Evolutionary conservation across 2,888 invertebrate species (phyloP), one percentile per base, ranked within the genome.

Genomic region (Drepanosiphum platanoidis): DNA sequence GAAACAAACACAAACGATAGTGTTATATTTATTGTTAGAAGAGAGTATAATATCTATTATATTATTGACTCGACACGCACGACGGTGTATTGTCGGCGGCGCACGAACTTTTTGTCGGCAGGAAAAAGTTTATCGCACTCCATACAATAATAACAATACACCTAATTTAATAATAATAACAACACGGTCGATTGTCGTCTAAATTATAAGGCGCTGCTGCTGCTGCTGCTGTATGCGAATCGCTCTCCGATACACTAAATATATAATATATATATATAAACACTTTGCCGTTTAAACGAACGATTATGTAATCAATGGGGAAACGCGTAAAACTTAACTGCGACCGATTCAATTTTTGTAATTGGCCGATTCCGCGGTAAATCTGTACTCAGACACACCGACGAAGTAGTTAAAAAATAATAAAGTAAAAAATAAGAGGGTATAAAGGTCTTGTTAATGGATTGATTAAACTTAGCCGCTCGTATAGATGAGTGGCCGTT

Each of bases 381-480:
- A 70, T 70, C 68, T 70, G 68, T 79, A 80, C 18, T 34, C 46
- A 32, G 52, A 52, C 46, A 68, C 32, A n/a, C 32, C 68, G 34
- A 34, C 15, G 39, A 36, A 42, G n/a, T 39, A 18, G 66, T 79
- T 66, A 66, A 79, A 66, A 66, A 79, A 79, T 66, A 79, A 66
- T 66, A 66, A 79, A 66, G 66, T 79, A 79, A 79, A 79, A 79
- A 79, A 79, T 66, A 42, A 66, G 66, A 78, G 78, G 39, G 64
- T 64, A 78, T 68, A 46, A 79, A 68, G 32, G 79, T 68, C 79
- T 79, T 68, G 79, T 79, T 79, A 79, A 79, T 79, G 79, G 79
- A 79, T 79, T 68, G 79, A 79, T 68, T 79, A 68, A 79, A 66
- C 64, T 78, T 64, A 32, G 78, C 64, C 39, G 22, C 39, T 36